Conservation (phyloP, 2,113 vertebrate genomes). For the Mohoua ochrocephala region DNA sequence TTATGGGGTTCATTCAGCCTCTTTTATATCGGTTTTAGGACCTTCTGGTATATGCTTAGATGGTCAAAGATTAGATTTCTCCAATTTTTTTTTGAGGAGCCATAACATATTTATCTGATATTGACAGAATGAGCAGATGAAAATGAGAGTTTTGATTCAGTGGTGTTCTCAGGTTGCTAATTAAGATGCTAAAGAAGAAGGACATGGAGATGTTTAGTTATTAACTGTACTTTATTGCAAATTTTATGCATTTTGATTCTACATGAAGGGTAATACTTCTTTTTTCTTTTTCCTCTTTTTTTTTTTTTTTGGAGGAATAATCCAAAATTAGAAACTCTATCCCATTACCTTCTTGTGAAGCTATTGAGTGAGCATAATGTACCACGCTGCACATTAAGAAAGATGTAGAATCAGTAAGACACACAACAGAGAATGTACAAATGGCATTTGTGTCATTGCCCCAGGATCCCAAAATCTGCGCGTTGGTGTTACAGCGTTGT, state of each 20-base stretch:
- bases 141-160: background rate
- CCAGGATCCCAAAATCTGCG: accelerated
- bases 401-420: background rate
- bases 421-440: background rate
- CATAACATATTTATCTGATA: background rate
- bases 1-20: background rate
- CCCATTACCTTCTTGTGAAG: background rate
- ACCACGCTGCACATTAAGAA: background rate
- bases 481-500: background rate
- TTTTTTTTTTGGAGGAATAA: background rate
- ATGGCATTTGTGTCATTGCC: background rate
- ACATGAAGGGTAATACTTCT: background rate
- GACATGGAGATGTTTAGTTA: background rate
- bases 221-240: background rate
- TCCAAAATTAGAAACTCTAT: background rate
- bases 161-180: background rate
- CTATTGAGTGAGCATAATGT: background rate
- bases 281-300: background rate
- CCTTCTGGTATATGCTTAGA: background rate
- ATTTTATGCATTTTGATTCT: background rate
- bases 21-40: background rate
- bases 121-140: background rate
- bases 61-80: background rate
- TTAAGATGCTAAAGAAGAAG: background rate
- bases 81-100: background rate